These are phyloP conservation scores for Pitangus sulphuratus DNA, from an alignment of 2,797 vertebrate species.

Conservation along the genomic window DNA sequence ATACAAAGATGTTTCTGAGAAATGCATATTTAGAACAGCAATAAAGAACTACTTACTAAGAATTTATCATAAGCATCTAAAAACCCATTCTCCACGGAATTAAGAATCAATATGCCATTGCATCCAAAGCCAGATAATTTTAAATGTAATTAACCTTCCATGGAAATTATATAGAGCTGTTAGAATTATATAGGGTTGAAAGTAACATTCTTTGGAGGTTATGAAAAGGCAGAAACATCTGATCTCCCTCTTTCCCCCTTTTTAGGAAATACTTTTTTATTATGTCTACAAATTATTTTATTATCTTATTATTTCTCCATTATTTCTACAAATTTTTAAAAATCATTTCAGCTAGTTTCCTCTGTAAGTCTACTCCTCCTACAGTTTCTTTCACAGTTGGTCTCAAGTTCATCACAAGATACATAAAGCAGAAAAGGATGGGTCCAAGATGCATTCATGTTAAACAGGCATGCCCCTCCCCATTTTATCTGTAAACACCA, in stretches of 20 bases:
- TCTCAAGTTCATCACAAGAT: not conserved
- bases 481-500: not conserved
- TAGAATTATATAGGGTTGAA: not conserved
- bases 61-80: not conserved
- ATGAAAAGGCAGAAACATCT: not conserved
- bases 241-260: not conserved
- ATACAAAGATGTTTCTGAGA: not conserved
- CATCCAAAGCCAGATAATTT: not conserved
- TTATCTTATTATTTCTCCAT: not conserved
- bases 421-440: not conserved
- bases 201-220: not conserved
- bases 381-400: not conserved
- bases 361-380: not conserved
- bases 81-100: not conserved
- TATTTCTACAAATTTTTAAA: not conserved
- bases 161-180: not conserved
- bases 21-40: not conserved
- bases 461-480: not conserved
- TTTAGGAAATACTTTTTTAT: not conserved
- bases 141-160: not conserved
- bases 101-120: not conserved
- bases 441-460: not conserved
- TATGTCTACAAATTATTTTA: not conserved
- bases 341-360: not conserved
- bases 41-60: not conserved